Conservation (phyloP, 2,113 vertebrate genomes). For the Poicephalus meyeri region DNA sequence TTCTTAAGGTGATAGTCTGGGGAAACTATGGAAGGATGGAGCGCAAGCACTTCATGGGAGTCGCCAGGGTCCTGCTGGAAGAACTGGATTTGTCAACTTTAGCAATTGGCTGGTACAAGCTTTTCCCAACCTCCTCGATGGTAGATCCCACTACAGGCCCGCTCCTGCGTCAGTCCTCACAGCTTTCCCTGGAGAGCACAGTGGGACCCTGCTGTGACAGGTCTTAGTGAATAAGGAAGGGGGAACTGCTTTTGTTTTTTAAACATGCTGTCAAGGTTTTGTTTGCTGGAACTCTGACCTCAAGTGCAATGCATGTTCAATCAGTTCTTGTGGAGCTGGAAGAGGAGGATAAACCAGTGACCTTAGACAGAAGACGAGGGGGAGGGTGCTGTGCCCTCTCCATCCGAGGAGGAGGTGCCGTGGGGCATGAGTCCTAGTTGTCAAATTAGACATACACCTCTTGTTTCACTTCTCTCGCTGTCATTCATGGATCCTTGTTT, state of each 20-base stretch:
- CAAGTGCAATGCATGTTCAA: conserved; percentile 73
- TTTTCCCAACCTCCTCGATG: conserved; percentile 98
- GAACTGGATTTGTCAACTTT: conserved; percentile 95
- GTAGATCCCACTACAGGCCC: conserved; percentile 94
- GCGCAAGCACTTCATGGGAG: conserved; percentile 98
- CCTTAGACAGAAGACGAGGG: conserved; percentile 69
- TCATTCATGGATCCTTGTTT: conserved; percentile 64
- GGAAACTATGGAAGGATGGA: conserved; percentile 98
- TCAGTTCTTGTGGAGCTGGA: conserved; percentile 71
- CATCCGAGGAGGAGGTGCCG: conserved; percentile 67
- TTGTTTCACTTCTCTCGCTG: conserved; percentile 64
- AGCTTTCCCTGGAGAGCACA: conserved; percentile 97
- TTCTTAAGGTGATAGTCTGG: conserved; percentile 93
- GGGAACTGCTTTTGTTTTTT: conserved; percentile 64
- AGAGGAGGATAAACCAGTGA: conserved; percentile 73
- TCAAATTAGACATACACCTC: conserved; percentile 70
- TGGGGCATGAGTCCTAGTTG: conserved; percentile 69
- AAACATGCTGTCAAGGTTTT: conserved; percentile 74
- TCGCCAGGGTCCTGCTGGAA: conserved; percentile 94
- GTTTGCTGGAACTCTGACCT: conserved; percentile 74
- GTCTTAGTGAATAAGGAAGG: conserved; percentile 81
- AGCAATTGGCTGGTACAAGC: conserved; percentile 99
- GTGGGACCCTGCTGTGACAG: conserved; percentile 95
- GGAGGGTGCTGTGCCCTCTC: conserved; percentile 46
- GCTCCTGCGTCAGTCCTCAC: conserved; percentile 93